Base-by-base conservation (phyloP, 2,888 invertebrate genomes). In the Drosophila austrosaltans region DNA sequence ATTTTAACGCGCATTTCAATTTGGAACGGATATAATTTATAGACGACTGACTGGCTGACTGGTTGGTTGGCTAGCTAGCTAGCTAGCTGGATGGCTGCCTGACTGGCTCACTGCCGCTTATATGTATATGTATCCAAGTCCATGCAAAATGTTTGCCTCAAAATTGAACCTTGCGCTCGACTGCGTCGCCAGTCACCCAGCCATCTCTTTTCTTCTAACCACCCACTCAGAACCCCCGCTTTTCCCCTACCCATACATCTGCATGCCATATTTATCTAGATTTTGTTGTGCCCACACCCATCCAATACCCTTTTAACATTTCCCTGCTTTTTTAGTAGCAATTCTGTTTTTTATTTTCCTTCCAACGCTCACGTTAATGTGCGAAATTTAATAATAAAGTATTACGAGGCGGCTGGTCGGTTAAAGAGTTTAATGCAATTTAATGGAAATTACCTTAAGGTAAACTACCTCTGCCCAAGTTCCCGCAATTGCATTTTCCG, bases 1-100 rank as follows among this genome's bases (percentile, higher is more conserved):
- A 91, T 91, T 91, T 91, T 91, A 91, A 91, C 91, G 91, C 91
- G 91, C 91, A 81, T 91, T 91, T 91, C 91, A 91, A 91, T 91
- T 91, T 91, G 89, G 91, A 91, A 86, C 91, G 91, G 91, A 91
- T 91, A 91, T 91, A 91, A 91, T 91, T 91, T 91, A 91, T 91
- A 91, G 91, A 91, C 91, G 91, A 90, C 91, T 90, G 90, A 90
- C 89, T 84, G 87, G 85, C 48, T 36, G 22, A 7, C 10, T 48
- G 44, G 44, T 8, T 44, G 8, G 20, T 8, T 44, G 16, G 48
- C 22, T 25, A 6, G 8, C 8, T 48, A 6, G 10, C 48, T 48
- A 16, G 22, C 3, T 48, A 6, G 10, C 48, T 48, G 16, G 22
- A 1, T 48, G 48, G 12, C 48, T 44, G 20, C n/a, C 16, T 44